Evolutionary conservation across 2,888 invertebrate species (phyloP).

Genomic region (Pelosia muscerda): DNA sequence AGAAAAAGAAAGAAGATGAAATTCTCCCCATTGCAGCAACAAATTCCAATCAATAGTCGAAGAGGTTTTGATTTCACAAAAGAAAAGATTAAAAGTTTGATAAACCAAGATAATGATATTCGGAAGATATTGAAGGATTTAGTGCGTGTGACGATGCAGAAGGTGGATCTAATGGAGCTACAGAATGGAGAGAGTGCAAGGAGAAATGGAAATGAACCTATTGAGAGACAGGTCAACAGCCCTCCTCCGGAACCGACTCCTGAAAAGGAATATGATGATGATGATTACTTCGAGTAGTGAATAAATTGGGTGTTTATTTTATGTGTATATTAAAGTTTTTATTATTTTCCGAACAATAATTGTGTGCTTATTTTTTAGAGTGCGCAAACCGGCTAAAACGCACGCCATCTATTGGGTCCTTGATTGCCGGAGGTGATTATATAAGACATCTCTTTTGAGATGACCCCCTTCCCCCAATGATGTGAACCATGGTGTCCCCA

Average conservation of each 20-base stretch:
- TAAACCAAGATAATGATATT: conserved; percentile 78
- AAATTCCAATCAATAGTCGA: conserved; percentile 55
- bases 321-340: no score
- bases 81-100: conserved; percentile 72
- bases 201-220: conserved; percentile 16
- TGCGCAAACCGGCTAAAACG: no score
- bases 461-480: no score
- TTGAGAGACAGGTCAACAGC: conserved; percentile 18
- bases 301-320: background rate
- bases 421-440: no score
- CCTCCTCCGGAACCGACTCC: conserved; percentile 3
- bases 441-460: no score
- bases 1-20: conserved; percentile 62
- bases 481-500: no score
- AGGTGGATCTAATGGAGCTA: conserved; percentile 72
- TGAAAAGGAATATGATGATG: background rate
- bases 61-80: conserved; percentile 69
- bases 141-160: conserved; percentile 81
- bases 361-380: no score
- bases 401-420: no score
- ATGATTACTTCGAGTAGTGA: conserved; percentile 37
- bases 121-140: conserved; percentile 78
- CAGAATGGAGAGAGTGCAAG: conserved; percentile 42
- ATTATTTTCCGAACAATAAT: no score
- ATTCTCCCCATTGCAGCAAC: conserved; percentile 31